These are phyloP conservation scores for Pachyuromys duprasi DNA, from an alignment of 2,797 vertebrate species.

Conservation along the genomic window DNA sequence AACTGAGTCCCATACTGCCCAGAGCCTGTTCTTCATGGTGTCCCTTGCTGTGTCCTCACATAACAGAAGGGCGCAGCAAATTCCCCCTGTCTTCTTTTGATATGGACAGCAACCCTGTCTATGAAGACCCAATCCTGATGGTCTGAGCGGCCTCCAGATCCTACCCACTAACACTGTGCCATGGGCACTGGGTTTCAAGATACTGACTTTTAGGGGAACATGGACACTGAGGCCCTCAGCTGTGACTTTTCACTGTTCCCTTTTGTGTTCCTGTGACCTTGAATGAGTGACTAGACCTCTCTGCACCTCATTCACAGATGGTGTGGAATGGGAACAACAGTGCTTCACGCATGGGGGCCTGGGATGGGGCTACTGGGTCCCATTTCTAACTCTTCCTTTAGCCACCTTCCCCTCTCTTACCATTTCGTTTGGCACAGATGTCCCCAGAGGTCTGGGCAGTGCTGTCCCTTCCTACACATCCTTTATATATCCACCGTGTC, in stretches of 20 bases:
- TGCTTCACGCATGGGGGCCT: neutral
- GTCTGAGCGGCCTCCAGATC: neutral
- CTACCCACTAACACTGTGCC: neutral
- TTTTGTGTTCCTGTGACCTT: neutral
- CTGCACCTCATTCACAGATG: neutral
- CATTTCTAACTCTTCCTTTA: neutral
- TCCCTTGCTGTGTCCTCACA: neutral
- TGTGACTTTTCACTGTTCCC: neutral
- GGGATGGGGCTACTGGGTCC: neutral
- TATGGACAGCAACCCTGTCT: neutral
- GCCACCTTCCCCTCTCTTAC: neutral
- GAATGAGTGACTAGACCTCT: neutral
- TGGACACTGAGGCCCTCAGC: neutral
- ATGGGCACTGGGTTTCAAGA: neutral
- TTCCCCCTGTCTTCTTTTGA: neutral
- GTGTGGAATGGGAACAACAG: neutral
- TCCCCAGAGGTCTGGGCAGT: neutral
- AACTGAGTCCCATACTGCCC: neutral
- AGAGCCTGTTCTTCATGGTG: neutral
- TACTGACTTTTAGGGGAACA: neutral
- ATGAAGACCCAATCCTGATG: neutral
- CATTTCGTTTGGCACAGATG: neutral
- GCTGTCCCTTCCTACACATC: rapidly evolving
- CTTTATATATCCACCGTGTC: neutral
- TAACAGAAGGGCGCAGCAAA: no score